phyloP scores from a whole-genome alignment of 2,113 vertebrate species.

The Salvelinus sp. region DNA sequence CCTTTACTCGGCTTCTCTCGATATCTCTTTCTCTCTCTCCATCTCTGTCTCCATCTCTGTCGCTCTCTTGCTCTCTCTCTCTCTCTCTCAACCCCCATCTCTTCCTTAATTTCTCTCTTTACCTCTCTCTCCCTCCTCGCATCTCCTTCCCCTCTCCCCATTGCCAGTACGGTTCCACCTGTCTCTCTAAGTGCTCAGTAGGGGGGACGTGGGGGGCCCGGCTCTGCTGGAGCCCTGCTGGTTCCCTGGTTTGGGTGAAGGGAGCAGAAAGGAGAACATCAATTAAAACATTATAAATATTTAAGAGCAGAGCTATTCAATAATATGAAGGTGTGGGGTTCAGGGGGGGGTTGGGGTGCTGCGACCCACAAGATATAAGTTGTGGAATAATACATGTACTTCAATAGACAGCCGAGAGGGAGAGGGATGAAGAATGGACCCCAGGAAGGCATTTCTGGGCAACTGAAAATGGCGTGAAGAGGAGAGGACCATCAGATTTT shows the following conservation, averaged over 20 bases:
- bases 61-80: not conserved
- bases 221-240: slow-evolving; percentile 63
- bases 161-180: slow-evolving; percentile 57
- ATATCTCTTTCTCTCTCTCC: not conserved
- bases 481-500: not conserved
- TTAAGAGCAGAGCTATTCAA: slow-evolving; percentile 78
- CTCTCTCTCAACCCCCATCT: not conserved
- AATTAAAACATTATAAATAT: slow-evolving; percentile 82
- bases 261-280: slow-evolving; percentile 75
- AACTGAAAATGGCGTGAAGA: slow-evolving; percentile 44
- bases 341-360: slow-evolving; percentile 28
- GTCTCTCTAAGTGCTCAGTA: slow-evolving; percentile 63
- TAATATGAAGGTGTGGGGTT: slow-evolving; percentile 69
- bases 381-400: slow-evolving; percentile 69
- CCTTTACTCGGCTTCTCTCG: not conserved
- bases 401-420: slow-evolving; percentile 34
- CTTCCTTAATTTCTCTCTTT: not conserved
- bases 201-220: slow-evolving; percentile 38
- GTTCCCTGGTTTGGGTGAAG: slow-evolving; percentile 66
- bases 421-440: slow-evolving; percentile 64
- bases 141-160: slow-evolving; percentile 26
- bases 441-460: slow-evolving; percentile 51
- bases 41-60: not conserved
- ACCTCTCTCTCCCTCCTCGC: slow-evolving; percentile 72
- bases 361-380: slow-evolving; percentile 68